phyloP scores from a whole-genome alignment of 2,888 invertebrate genomes.

The Oconnorella tubifera region DNA sequence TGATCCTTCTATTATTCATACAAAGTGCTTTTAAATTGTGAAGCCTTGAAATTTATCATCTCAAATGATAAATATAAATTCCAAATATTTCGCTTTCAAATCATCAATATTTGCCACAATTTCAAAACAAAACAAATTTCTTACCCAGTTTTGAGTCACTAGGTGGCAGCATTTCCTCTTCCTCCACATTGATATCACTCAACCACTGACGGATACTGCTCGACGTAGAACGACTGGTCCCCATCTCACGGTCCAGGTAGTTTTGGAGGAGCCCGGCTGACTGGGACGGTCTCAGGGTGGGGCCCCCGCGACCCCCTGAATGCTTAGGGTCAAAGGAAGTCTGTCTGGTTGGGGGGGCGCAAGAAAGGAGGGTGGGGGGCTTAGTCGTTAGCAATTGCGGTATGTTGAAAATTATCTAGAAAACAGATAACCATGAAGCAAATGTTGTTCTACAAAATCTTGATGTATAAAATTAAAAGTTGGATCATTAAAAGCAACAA shows the following conservation, averaged over 20 bases:
- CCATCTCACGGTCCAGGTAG: background rate
- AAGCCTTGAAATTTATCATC: no score
- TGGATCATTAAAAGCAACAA: no score
- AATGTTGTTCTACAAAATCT: no score
- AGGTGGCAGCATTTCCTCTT: slow-evolving; percentile 39
- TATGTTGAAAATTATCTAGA: slow-evolving; percentile 44
- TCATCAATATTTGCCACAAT: no score
- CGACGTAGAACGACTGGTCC: background rate
- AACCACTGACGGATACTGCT: slow-evolving; percentile 49
- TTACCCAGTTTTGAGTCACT: no score
- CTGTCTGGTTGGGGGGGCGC: background rate
- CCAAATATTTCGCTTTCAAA: no score
- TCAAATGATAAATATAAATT: no score
- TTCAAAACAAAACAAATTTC: no score
- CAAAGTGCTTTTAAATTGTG: no score
- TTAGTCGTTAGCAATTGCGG: slow-evolving; percentile 28
- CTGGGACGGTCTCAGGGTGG: background rate
- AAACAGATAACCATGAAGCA: slow-evolving; percentile 1
- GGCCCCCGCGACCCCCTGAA: background rate
- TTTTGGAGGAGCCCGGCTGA: background rate
- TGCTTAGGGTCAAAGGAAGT: no score
- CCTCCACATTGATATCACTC: slow-evolving; percentile 44
- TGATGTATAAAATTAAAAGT: no score
- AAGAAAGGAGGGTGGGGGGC: background rate
- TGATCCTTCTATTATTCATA: no score